Conservation (phyloP, 2,113 vertebrate species). For the Alces alces region DNA sequence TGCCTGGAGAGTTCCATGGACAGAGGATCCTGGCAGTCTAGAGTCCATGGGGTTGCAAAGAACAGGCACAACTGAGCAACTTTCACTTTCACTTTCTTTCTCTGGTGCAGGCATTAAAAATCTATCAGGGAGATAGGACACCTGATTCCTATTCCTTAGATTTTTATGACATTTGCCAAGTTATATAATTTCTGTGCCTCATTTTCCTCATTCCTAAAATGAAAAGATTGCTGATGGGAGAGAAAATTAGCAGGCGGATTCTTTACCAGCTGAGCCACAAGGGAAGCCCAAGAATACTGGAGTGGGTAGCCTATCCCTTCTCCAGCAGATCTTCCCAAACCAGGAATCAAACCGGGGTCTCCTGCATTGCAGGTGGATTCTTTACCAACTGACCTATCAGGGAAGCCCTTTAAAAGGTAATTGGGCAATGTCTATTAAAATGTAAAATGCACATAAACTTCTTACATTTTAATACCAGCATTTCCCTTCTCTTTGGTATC, state of each 20-base stretch:
- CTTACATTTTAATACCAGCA: neutral
- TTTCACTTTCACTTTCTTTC: neutral
- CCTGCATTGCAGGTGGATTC: neutral
- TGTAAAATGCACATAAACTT: neutral
- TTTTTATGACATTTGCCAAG: neutral
- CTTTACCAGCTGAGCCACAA: neutral
- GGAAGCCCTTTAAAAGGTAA: neutral
- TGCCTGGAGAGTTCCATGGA: neutral
- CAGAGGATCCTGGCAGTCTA: neutral
- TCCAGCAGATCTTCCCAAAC: rapidly evolving
- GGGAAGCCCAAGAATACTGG: neutral
- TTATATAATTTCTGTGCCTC: neutral
- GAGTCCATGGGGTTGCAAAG: neutral
- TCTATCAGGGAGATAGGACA: neutral
- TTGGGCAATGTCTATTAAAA: neutral
- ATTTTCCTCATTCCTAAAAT: neutral
- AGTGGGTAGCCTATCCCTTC: neutral
- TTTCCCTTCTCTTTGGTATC: neutral
- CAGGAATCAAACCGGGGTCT: neutral
- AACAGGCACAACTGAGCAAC: neutral
- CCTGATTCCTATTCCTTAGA: neutral
- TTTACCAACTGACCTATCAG: neutral
- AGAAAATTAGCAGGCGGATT: neutral
- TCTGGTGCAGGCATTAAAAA: neutral
- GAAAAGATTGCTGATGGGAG: neutral